A percentile compares a stretch with the other conserved stretches of the same genome.
These are phyloP conservation scores for Morone saxatilis DNA, from an alignment of 2,113 vertebrate genomes.

Conservation along the genomic window DNA sequence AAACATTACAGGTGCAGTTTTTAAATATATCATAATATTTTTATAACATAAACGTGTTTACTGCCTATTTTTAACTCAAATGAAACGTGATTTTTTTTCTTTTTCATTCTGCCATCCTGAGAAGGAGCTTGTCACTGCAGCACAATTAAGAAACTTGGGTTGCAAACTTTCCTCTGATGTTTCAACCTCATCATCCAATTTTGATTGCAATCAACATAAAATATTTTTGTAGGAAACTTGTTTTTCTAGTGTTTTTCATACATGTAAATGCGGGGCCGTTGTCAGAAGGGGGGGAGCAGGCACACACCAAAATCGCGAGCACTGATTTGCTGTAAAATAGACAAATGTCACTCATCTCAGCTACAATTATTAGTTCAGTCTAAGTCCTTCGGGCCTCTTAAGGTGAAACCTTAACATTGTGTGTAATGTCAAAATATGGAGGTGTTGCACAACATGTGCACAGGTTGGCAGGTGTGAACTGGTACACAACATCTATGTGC, in stretches of 20 bases:
- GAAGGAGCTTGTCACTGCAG: conserved; percentile 8
- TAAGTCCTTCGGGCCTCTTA: neutral
- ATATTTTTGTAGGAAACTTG: conserved; percentile 4
- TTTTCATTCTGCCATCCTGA: neutral
- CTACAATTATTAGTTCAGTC: neutral
- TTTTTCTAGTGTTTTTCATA: conserved; percentile 38
- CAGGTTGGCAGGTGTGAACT: conserved; percentile 46
- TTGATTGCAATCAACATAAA: conserved; percentile 70
- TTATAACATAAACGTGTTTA: neutral
- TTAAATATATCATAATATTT: neutral
- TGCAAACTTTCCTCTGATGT: conserved; percentile 18
- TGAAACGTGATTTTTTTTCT: neutral
- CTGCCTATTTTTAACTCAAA: conserved; percentile 13
- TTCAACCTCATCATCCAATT: conserved; percentile 45
- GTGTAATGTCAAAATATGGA: conserved; percentile 27
- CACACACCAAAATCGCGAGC: neutral
- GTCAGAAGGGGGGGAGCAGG: neutral
- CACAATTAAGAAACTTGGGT: conserved; percentile 17
- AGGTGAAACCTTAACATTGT: neutral
- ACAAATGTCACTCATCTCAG: conserved; percentile 21
- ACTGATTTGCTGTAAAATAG: conserved; percentile 24
- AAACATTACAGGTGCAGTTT: neutral
- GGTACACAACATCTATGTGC: conserved; percentile 20
- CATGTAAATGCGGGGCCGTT: conserved; percentile 10
- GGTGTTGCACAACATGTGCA: conserved; percentile 28